Percentiles rank a stretch among this genome's conserved stretches.
Conservation (phyloP, 2,797 vertebrate genomes). For the Tokudaia tokunoshimensis region DNA sequence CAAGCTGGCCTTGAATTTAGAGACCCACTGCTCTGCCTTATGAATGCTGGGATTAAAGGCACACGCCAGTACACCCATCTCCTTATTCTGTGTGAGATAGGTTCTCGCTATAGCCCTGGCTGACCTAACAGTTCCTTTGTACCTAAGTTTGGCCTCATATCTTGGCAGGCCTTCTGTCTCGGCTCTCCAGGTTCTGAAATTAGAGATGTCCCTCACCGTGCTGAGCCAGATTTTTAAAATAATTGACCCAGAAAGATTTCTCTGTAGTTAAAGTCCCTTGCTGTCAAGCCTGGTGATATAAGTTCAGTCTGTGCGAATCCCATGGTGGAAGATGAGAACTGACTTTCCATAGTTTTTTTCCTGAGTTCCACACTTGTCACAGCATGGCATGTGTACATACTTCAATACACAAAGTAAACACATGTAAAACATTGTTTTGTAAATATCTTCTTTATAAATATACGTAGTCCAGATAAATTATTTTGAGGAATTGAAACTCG, state of each 20-base stretch:
- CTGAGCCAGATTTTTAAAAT: not conserved
- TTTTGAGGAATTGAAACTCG: conserved; percentile 28
- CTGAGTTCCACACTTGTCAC: not conserved
- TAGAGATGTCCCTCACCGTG: not conserved
- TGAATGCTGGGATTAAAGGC: not conserved
- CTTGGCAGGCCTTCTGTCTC: not conserved
- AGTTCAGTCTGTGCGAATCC: not conserved
- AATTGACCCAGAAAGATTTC: not conserved
- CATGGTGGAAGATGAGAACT: not conserved
- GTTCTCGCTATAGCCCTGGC: not conserved
- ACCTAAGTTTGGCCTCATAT: not conserved
- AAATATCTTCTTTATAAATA: conserved; percentile 40
- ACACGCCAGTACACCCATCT: not conserved
- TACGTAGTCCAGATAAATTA: conserved; percentile 5
- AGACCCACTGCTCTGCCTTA: not conserved
- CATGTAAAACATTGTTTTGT: conserved; percentile 29
- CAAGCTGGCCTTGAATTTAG: not conserved
- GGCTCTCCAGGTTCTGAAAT: not conserved
- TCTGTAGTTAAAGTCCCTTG: not conserved
- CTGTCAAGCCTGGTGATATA: not conserved
- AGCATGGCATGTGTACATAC: not conserved
- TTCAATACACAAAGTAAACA: not conserved
- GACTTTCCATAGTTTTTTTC: not conserved
- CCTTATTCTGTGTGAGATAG: not conserved
- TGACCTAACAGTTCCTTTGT: not conserved